Evolutionary conservation across 2,113 vertebrate genomes (phyloP).

Genomic region (Australoheros scitulus): DNA sequence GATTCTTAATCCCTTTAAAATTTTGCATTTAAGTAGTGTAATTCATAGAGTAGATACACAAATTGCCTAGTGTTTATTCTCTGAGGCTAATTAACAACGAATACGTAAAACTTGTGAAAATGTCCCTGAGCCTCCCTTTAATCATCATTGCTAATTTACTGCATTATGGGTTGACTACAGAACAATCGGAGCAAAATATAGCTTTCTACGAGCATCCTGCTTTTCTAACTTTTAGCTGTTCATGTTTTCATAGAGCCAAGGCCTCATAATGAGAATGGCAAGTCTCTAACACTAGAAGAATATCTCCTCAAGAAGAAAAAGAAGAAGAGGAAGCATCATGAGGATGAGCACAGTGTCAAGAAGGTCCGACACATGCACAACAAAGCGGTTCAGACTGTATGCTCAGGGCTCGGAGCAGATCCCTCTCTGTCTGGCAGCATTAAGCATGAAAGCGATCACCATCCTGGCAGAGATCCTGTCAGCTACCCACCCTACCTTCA

Average conservation of each 20-base stretch:
- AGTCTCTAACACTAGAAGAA: constrained; percentile 86
- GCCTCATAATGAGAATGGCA: constrained; percentile 88
- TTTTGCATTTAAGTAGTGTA: neutral
- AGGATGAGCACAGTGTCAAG: constrained; percentile 85
- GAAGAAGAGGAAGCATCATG: constrained; percentile 94
- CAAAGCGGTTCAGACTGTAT: constrained; percentile 94
- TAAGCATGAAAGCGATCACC: constrained; percentile 84
- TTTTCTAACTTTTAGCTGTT: neutral
- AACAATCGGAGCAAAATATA: neutral
- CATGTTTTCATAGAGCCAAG: constrained; percentile 79
- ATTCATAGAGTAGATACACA: rapidly evolving
- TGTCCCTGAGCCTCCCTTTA: neutral
- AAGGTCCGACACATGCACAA: constrained; percentile 86
- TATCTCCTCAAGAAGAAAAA: constrained; percentile 94
- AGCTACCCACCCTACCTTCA: constrained; percentile 82
- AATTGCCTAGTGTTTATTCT: neutral
- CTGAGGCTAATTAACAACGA: neutral
- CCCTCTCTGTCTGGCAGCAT: constrained; percentile 73
- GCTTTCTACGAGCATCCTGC: neutral
- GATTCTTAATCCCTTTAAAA: neutral
- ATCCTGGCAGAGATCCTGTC: constrained; percentile 45
- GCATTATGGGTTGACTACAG: neutral
- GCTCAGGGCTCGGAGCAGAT: constrained; percentile 80
- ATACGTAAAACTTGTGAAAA: neutral
- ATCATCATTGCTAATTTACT: neutral